Percentiles rank a stretch among this genome's conserved stretches.
Evolutionary conservation across 2,888 invertebrate species (phyloP).

Genomic region (Galerucella pusilla): DNA sequence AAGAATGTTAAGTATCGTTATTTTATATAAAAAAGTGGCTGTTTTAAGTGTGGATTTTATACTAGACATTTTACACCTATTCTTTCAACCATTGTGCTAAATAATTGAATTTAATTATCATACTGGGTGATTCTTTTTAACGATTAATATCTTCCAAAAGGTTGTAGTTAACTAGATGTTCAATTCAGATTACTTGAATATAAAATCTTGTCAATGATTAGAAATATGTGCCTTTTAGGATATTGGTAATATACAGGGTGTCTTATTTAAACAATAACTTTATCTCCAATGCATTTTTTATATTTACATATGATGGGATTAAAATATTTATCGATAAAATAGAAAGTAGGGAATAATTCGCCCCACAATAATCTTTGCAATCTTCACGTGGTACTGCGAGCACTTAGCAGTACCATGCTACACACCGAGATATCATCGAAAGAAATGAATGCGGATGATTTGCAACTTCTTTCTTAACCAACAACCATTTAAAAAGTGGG

Average conservation of each 20-base stretch:
- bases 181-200: too few species aligned
- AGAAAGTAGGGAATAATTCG: not conserved
- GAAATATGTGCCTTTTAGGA: too few species aligned
- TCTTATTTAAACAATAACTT: not conserved
- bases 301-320: too few species aligned
- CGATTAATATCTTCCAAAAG: too few species aligned
- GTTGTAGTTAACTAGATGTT: too few species aligned
- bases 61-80: not conserved
- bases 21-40: conserved; percentile 9
- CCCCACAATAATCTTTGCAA: not conserved
- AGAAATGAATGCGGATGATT: conserved; percentile 55
- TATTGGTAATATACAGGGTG: not conserved
- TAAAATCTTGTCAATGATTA: too few species aligned
- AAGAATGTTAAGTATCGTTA: conserved; percentile 22
- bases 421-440: conserved; percentile 25
- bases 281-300: not conserved
- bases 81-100: not conserved
- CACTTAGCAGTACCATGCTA: conserved; percentile 11
- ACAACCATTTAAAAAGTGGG: conserved; percentile 48
- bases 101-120: too few species aligned
- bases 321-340: too few species aligned
- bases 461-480: conserved; percentile 52
- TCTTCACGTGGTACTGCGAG: not conserved
- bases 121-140: too few species aligned
- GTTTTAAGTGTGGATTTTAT: conserved; percentile 1